Percentiles rank a stretch among this genome's conserved stretches.
These are phyloP conservation scores for Allophyes oxyacanthae DNA, from an alignment of 2,888 invertebrate genomes.

Conservation along the genomic window DNA sequence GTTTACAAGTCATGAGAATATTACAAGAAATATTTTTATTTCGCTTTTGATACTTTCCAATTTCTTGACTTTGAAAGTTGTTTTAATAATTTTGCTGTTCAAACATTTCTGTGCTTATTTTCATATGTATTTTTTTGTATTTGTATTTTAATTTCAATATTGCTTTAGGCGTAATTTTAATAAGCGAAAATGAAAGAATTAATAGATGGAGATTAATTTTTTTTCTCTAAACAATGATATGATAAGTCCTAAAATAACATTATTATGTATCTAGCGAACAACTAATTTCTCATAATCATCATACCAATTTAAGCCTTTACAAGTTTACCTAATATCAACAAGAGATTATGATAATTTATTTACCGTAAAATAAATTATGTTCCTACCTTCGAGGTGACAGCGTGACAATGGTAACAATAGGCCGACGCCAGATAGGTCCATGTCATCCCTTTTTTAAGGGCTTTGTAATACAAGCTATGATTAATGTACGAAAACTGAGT, in stretches of 20 bases:
- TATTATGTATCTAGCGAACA: too few species aligned
- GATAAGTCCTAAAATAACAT: too few species aligned
- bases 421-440: constrained; percentile 55
- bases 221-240: too few species aligned
- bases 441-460: constrained; percentile 65
- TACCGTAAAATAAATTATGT: constrained; percentile 58
- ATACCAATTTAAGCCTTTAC: constrained; percentile 28
- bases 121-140: neutral
- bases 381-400: constrained; percentile 54
- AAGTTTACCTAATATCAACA: constrained; percentile 47
- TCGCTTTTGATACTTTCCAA: constrained; percentile 40
- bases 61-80: constrained; percentile 19
- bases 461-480: constrained; percentile 58
- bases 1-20: constrained; percentile 62
- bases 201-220: too few species aligned
- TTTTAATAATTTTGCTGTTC: constrained; percentile 4
- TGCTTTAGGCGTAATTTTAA: too few species aligned
- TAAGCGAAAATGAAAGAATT: too few species aligned
- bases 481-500: constrained; percentile 58
- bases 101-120: neutral
- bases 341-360: constrained; percentile 61
- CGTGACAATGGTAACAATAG: constrained; percentile 58
- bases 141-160: constrained; percentile 8
- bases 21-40: constrained; percentile 51
- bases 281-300: constrained; percentile 18